Evolutionary conservation across 2,888 invertebrate species (phyloP).

Genomic region (Cerastis leucographa): DNA sequence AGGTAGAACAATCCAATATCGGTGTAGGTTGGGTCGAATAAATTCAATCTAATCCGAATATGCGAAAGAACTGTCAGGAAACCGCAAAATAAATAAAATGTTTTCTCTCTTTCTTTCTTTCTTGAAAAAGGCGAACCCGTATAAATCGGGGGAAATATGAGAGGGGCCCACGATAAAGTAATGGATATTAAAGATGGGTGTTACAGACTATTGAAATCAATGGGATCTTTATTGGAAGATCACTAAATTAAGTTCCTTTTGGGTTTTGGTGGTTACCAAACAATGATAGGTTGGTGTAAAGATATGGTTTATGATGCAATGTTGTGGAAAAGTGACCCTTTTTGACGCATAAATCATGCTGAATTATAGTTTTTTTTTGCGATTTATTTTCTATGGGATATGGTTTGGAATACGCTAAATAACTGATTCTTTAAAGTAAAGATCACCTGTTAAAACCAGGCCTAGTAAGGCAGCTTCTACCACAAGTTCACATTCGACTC

Average conservation of each 20-base stretch:
- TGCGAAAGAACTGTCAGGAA: slow-evolving; percentile 80
- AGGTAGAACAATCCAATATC: slow-evolving; percentile 71
- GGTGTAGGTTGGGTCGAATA: slow-evolving; percentile 74
- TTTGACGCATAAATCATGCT: background rate
- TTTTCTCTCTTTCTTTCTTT: slow-evolving; percentile 5
- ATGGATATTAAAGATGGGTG: slow-evolving; percentile 81
- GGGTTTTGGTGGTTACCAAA: slow-evolving; percentile 53
- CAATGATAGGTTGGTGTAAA: slow-evolving; percentile 37
- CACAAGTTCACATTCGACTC: background rate
- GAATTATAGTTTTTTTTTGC: background rate
- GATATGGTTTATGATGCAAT: slow-evolving; percentile 37
- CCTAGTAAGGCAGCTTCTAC: background rate
- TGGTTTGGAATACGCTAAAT: background rate
- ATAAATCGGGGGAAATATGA: slow-evolving; percentile 86
- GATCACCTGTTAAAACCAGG: background rate
- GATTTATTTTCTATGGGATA: background rate
- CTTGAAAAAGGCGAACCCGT: slow-evolving; percentile 75
- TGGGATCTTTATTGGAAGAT: slow-evolving; percentile 86
- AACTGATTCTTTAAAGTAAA: background rate
- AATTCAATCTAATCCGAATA: slow-evolving; percentile 81
- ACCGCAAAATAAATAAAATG: slow-evolving; percentile 72
- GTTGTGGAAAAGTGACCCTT: background rate
- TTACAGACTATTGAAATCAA: slow-evolving; percentile 87
- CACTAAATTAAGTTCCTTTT: slow-evolving; percentile 79
- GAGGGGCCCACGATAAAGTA: slow-evolving; percentile 82